phyloP scores from a whole-genome alignment of 2,888 invertebrate species.

The Eupithecia tripunctaria region DNA sequence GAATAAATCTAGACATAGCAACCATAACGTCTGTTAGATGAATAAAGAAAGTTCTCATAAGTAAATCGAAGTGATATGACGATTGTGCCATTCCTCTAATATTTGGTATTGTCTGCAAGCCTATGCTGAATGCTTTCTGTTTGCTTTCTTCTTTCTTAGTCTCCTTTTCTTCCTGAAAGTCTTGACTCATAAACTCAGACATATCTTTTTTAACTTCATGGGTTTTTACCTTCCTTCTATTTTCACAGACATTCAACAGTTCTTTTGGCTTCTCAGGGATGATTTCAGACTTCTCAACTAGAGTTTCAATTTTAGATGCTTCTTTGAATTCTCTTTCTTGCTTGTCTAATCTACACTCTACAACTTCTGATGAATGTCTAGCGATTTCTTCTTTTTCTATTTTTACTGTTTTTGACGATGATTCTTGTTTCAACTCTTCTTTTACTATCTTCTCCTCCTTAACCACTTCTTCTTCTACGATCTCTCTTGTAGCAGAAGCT shows the following conservation, averaged over 20 bases:
- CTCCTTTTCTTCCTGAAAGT: slow-evolving; percentile 25
- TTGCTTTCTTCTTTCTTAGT: slow-evolving; percentile 51
- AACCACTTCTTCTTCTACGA: slow-evolving; percentile 12
- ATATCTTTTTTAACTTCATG: slow-evolving; percentile 35
- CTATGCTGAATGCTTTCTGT: slow-evolving; percentile 65
- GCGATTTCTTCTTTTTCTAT: background rate
- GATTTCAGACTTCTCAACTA: slow-evolving; percentile 18
- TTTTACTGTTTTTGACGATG: background rate
- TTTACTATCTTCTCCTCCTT: background rate
- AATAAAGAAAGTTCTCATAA: slow-evolving; percentile 76
- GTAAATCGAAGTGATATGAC: slow-evolving; percentile 66
- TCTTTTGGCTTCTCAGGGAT: slow-evolving; percentile 28
- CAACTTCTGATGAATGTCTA: background rate
- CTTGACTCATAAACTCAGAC: slow-evolving; percentile 29
- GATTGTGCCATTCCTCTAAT: slow-evolving; percentile 66
- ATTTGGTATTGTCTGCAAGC: slow-evolving; percentile 72
- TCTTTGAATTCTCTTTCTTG: background rate
- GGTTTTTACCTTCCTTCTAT: slow-evolving; percentile 30
- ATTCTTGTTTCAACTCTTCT: slow-evolving; percentile 5
- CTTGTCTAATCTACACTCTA: background rate
- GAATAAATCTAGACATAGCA: slow-evolving; percentile 70
- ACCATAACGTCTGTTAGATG: slow-evolving; percentile 80
- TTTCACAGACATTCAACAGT: slow-evolving; percentile 21
- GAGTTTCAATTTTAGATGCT: slow-evolving; percentile 17
- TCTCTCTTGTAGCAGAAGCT: slow-evolving; percentile 35